phyloP scores from a whole-genome alignment of 2,888 invertebrate genomes.

The Diaprepes abbreviatus region DNA sequence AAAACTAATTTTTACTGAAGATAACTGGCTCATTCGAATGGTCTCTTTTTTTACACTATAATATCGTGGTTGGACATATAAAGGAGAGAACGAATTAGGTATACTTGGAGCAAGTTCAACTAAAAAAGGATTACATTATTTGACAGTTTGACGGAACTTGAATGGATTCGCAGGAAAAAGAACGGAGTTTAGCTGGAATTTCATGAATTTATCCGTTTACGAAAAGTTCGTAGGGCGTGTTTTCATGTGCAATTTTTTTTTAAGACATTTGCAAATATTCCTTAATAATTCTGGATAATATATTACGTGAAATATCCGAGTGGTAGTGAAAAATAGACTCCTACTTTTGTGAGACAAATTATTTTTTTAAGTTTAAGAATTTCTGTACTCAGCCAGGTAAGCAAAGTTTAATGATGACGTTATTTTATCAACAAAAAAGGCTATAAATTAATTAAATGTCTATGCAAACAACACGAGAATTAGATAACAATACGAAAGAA shows the following conservation, averaged over 20 bases:
- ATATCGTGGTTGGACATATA: no score
- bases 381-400: constrained; percentile 36
- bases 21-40: no score
- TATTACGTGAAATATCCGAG: not conserved
- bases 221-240: constrained; percentile 32
- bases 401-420: constrained; percentile 30
- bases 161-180: constrained; percentile 32
- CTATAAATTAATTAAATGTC: constrained; percentile 32
- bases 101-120: not conserved
- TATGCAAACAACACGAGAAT: constrained; percentile 20
- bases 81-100: no score
- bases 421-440: constrained; percentile 41
- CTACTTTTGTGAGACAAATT: constrained; percentile 16
- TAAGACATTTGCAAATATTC: constrained; percentile 1
- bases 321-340: constrained; percentile 14
- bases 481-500: constrained; percentile 9
- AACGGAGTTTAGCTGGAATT: constrained; percentile 28
- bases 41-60: not conserved
- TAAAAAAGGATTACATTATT: not conserved
- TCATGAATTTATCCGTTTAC: constrained; percentile 34
- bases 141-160: constrained; percentile 18
- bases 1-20: not conserved
- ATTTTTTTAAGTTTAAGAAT: constrained; percentile 31
- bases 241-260: constrained; percentile 23
- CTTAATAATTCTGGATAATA: not conserved